Evolutionary conservation across 2,113 vertebrate genomes (phyloP).

Genomic region (Seriola dumerili): DNA sequence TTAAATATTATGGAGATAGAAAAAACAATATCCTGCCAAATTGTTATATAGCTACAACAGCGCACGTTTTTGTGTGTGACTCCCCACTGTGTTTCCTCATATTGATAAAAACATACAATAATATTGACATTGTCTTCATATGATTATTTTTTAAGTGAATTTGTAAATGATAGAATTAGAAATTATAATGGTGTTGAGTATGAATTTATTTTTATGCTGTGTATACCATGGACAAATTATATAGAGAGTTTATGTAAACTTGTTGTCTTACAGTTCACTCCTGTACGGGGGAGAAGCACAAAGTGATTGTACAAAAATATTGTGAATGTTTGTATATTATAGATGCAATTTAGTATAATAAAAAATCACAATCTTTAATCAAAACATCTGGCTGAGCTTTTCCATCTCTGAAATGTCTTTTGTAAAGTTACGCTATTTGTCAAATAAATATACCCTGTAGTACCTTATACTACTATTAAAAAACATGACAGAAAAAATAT

Average conservation of each 20-base stretch:
- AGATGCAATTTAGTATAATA: constrained; percentile 85
- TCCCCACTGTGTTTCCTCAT: constrained; percentile 63
- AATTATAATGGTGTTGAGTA: constrained; percentile 72
- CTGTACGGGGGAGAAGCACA: constrained; percentile 77
- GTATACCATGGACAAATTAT: constrained; percentile 72
- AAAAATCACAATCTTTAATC: constrained; percentile 77
- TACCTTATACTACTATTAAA: no score
- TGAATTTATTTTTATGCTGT: constrained; percentile 83
- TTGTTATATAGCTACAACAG: constrained; percentile 50
- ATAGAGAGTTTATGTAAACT: constrained; percentile 79
- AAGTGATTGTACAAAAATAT: constrained; percentile 85
- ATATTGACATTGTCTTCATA: constrained; percentile 76
- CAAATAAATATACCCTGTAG: no score
- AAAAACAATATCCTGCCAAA: constrained; percentile 66
- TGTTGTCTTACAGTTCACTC: constrained; percentile 79
- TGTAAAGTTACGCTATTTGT: no score
- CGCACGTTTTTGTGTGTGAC: constrained; percentile 65
- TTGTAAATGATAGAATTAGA: constrained; percentile 83
- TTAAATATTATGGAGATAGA: constrained; percentile 55
- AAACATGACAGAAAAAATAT: no score
- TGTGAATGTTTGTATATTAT: constrained; percentile 86
- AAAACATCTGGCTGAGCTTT: not conserved
- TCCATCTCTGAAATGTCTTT: not conserved
- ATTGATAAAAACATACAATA: constrained; percentile 60
- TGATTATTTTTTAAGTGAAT: constrained; percentile 81